These are phyloP conservation scores for Hippoglossus stenolepis DNA, from an alignment of 2,113 vertebrate species.

Conservation along the genomic window DNA sequence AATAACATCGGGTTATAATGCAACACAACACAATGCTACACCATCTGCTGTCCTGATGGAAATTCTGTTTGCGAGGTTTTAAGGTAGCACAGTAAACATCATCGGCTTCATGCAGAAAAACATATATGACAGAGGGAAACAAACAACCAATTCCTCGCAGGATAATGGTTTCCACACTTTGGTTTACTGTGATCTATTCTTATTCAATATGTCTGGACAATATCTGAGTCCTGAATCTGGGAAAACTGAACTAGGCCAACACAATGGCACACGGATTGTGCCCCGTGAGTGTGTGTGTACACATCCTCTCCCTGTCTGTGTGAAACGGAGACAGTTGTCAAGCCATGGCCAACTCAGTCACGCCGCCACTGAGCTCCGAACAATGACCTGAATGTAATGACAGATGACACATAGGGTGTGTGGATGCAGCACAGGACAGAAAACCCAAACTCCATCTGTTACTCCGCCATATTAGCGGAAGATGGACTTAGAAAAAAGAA, in stretches of 20 bases:
- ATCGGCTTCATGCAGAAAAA: slow-evolving; percentile 26
- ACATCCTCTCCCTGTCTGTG: slow-evolving; percentile 50
- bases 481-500: not conserved
- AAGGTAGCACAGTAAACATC: slow-evolving; percentile 20
- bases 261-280: slow-evolving; percentile 20
- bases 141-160: slow-evolving; percentile 16
- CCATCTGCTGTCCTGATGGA: slow-evolving; percentile 28
- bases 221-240: slow-evolving; percentile 38
- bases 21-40: slow-evolving; percentile 10
- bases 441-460: slow-evolving; percentile 75
- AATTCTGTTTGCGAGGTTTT: slow-evolving; percentile 24
- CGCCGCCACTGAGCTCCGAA: slow-evolving; percentile 70
- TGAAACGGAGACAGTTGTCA: slow-evolving; percentile 75
- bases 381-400: slow-evolving; percentile 81
- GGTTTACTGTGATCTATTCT: not conserved
- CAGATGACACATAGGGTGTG: slow-evolving; percentile 76
- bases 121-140: slow-evolving; percentile 11
- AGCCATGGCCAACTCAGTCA: slow-evolving; percentile 77
- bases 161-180: not conserved
- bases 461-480: slow-evolving; percentile 43
- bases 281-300: slow-evolving; percentile 35
- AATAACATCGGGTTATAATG: slow-evolving; percentile 21
- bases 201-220: slow-evolving; percentile 25
- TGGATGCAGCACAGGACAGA: slow-evolving; percentile 51
- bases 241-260: slow-evolving; percentile 36